Percentiles rank a stretch among this genome's conserved stretches.
phyloP scores from a whole-genome alignment of 1,140 invertebrate species.

The Schlechtendalia chinensis region DNA sequence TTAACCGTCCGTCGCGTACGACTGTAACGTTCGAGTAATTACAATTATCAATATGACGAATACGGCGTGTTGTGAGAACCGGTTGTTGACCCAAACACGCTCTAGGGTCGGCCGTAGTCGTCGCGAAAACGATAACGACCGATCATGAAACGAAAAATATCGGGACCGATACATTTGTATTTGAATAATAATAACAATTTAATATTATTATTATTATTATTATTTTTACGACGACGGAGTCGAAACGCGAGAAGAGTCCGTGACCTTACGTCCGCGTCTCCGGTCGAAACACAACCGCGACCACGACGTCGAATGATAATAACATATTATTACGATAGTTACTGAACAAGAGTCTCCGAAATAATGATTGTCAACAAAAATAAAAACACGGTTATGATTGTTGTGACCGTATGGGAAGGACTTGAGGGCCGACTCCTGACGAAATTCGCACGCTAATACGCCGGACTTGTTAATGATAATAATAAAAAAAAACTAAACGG shows the following conservation, averaged over 20 bases:
- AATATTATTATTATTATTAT: background rate
- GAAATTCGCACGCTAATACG: no score
- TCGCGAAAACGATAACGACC: background rate
- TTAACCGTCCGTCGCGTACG: background rate
- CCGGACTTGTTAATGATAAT: no score
- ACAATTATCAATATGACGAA: no score
- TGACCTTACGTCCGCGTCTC: background rate
- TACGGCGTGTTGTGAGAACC: background rate
- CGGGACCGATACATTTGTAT: background rate
- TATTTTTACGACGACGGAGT: background rate
- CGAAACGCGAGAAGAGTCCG: background rate
- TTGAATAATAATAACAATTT: background rate
- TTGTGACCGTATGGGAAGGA: no score
- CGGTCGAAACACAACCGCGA: background rate
- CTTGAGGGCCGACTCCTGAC: no score
- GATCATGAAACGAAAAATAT: background rate
- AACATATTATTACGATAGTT: background rate
- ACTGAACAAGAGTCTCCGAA: no score
- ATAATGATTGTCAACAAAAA: no score
- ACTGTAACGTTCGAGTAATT: no score
- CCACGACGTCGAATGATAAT: background rate
- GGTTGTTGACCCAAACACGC: slow-evolving; percentile 1
- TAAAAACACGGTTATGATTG: no score
- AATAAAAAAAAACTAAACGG: no score
- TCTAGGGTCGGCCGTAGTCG: background rate